Evolutionary conservation across 2,888 invertebrate genomes (phyloP).

Genomic region (Troilus luridus): DNA sequence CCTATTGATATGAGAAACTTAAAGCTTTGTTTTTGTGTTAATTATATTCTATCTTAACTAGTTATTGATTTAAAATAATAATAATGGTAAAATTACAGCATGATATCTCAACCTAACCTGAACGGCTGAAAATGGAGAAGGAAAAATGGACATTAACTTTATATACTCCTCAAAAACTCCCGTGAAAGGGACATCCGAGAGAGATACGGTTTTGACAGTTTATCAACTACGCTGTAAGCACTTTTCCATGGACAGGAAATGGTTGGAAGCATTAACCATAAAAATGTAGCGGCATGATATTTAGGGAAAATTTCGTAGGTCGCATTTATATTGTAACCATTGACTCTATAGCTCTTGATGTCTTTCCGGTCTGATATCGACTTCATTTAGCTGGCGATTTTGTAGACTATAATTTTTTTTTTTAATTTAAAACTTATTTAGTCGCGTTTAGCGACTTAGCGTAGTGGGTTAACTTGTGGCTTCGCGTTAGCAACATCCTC

Average conservation of each 20-base stretch:
- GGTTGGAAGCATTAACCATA: not conserved
- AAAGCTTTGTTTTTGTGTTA: no score
- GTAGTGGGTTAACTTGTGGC: no score
- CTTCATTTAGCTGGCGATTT: not conserved
- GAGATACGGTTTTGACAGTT: not conserved
- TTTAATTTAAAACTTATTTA: not conserved
- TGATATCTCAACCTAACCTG: not conserved
- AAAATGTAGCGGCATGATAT: not conserved
- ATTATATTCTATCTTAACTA: no score
- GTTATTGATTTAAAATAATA: no score
- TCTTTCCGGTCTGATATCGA: not conserved
- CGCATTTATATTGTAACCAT: not conserved
- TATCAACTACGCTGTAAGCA: not conserved
- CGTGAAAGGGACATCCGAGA: not conserved
- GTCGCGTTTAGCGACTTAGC: no score
- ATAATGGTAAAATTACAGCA: not conserved
- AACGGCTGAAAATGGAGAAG: not conserved
- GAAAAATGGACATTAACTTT: not conserved
- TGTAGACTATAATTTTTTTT: not conserved
- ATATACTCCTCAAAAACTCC: not conserved
- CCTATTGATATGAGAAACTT: no score
- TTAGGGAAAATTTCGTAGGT: not conserved
- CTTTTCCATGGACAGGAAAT: not conserved
- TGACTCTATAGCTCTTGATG: not conserved
- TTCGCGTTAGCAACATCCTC: no score